These are phyloP conservation scores for Drosophila mimica DNA, from an alignment of 2,888 invertebrate genomes.

Conservation along the genomic window DNA sequence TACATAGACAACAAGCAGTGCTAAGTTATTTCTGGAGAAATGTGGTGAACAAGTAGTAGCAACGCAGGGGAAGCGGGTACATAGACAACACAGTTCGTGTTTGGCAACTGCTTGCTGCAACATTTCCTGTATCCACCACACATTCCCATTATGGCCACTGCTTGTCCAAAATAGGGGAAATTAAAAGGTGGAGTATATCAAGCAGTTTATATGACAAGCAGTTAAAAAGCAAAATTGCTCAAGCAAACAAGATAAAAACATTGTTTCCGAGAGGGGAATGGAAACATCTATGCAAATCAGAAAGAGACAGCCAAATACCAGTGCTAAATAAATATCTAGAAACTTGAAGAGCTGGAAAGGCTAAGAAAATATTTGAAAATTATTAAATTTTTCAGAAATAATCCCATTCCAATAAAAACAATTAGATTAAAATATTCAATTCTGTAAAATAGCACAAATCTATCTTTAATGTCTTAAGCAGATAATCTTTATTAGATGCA, in stretches of 20 bases:
- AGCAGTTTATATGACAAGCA: background rate
- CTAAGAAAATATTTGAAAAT: background rate
- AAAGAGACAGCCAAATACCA: background rate
- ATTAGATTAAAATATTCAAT: accelerated
- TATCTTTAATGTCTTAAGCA: background rate
- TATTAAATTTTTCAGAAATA: background rate
- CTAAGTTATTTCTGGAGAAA: background rate
- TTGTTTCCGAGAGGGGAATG: background rate
- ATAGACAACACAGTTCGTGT: background rate
- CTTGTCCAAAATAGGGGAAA: background rate
- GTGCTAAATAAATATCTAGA: background rate
- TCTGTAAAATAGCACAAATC: no score
- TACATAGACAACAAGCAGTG: background rate
- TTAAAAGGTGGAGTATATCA: background rate
- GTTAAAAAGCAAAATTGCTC: background rate
- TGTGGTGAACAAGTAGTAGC: background rate
- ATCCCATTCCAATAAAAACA: background rate
- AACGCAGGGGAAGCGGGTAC: background rate
- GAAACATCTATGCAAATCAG: background rate
- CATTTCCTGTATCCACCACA: background rate
- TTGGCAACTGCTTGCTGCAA: background rate
- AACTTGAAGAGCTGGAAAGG: background rate
- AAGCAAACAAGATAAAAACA: background rate
- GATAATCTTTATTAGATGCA: background rate
- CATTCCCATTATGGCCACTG: background rate